A percentile compares a stretch with the other conserved stretches of the same genome.
Conservation (phyloP, 2,888 invertebrate species). For the Xanthostigma xanthostigma region DNA sequence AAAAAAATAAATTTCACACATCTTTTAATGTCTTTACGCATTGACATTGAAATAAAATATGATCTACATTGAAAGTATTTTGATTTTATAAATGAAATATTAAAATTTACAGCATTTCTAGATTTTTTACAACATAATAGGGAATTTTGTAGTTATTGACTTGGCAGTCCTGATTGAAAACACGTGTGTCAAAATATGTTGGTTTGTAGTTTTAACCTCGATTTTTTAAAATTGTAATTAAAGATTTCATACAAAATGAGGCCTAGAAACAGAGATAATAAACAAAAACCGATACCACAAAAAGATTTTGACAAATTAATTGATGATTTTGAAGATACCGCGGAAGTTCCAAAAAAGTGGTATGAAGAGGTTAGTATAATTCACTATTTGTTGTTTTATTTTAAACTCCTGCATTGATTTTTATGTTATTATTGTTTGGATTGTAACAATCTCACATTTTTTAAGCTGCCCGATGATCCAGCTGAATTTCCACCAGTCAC, state of each 20-base stretch:
- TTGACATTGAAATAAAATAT: too few relatives aligned
- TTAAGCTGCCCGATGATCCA: conserved; percentile 37
- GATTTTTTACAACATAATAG: too few relatives aligned
- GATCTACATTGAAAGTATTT: too few relatives aligned
- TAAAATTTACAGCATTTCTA: too few relatives aligned
- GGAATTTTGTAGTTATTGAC: too few relatives aligned
- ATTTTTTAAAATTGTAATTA: too few relatives aligned
- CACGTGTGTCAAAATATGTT: too few relatives aligned
- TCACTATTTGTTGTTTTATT: conserved; percentile 4
- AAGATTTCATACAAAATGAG: conserved; percentile 21
- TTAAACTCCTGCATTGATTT: neutral
- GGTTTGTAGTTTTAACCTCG: too few relatives aligned
- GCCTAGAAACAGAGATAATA: conserved; percentile 33
- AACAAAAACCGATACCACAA: conserved; percentile 22
- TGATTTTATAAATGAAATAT: too few relatives aligned
- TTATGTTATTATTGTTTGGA: neutral
- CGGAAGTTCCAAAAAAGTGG: conserved; percentile 45
- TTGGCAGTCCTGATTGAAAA: too few relatives aligned
- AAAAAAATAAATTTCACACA: too few relatives aligned
- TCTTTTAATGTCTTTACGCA: too few relatives aligned
- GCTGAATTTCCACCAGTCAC: conserved; percentile 27
- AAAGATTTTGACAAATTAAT: conserved; percentile 34
- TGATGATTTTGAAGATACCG: conserved; percentile 32
- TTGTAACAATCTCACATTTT: conserved; percentile 5
- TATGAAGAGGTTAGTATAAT: conserved; percentile 37